Conservation (phyloP, 2,888 invertebrate genomes). For the Emmelina monodactyla region DNA sequence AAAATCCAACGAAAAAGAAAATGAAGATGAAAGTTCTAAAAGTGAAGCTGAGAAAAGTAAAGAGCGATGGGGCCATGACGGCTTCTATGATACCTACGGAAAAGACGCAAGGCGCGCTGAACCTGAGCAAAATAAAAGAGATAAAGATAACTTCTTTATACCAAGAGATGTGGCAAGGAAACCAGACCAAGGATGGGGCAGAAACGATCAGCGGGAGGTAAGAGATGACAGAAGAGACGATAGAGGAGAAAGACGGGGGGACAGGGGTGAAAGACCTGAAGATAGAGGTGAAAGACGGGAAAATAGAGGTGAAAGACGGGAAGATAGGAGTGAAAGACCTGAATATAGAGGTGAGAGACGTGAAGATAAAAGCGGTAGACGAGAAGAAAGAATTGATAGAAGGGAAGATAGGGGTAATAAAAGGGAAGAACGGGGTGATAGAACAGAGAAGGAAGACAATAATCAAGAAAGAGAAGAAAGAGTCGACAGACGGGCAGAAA, state of each 20-base stretch:
- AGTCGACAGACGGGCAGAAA: constrained; percentile 8
- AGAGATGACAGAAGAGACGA: constrained; percentile 17
- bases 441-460: constrained; percentile 10
- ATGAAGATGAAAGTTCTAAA: constrained; percentile 25
- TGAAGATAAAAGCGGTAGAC: constrained; percentile 9
- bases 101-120: constrained; percentile 35
- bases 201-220: constrained; percentile 13
- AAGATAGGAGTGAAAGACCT: constrained; percentile 4
- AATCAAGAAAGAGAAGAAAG: constrained; percentile 10
- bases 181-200: not conserved
- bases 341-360: constrained; percentile 13
- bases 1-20: constrained; percentile 29
- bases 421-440: constrained; percentile 6
- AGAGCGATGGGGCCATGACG: constrained; percentile 53
- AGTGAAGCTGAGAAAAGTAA: constrained; percentile 25
- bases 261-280: constrained; percentile 5
- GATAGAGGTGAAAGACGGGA: constrained; percentile 6
- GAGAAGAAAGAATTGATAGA: constrained; percentile 10
- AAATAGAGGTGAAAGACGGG: constrained; percentile 12
- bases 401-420: constrained; percentile 11
- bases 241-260: constrained; percentile 6
- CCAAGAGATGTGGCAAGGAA: constrained; percentile 22
- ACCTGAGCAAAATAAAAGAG: constrained; percentile 25
- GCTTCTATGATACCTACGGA: constrained; percentile 52
- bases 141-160: constrained; percentile 25